Evolutionary conservation across 92 coral and sea anemone species (phyloP).

Genomic region (Porites evermanni): DNA sequence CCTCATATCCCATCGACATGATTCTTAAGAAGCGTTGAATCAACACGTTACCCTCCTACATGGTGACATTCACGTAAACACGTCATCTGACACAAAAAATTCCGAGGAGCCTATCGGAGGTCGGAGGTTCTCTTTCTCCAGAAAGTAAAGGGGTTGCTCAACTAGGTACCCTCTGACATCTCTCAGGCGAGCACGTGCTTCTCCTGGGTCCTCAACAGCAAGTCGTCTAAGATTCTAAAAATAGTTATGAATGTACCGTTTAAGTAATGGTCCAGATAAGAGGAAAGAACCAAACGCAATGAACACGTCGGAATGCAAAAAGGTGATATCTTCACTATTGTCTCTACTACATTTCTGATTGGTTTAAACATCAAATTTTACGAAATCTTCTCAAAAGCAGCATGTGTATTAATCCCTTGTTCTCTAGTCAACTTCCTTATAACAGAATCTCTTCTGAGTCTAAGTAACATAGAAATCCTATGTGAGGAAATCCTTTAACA

Average conservation of each 20-base stretch:
- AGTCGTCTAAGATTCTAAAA: constrained; percentile 63
- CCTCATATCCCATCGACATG: too few species aligned
- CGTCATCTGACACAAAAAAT: constrained; percentile 70
- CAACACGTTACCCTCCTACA: too few species aligned
- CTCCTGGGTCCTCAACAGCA: constrained; percentile 45
- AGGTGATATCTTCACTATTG: background rate
- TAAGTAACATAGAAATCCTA: too few species aligned
- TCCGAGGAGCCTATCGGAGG: constrained; percentile 92
- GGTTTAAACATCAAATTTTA: too few species aligned
- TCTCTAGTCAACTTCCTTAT: too few species aligned
- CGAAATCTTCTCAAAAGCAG: too few species aligned
- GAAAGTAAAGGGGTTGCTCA: constrained; percentile 79
- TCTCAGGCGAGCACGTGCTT: constrained; percentile 69
- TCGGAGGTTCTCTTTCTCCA: constrained; percentile 86
- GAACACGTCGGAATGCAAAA: too few species aligned
- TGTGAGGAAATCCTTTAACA: too few species aligned
- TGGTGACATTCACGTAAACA: constrained; percentile 71
- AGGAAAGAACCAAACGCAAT: too few species aligned
- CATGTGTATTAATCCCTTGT: too few species aligned
- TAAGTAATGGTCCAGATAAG: background rate
- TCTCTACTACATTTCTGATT: too few species aligned
- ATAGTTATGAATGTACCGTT: background rate
- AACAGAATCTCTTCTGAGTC: too few species aligned
- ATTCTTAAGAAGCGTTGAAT: background rate
- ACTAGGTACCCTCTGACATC: constrained; percentile 93